Evolutionary conservation across 2,113 vertebrate genomes (phyloP), one percentile per base, ranked within the genome.

Genomic region (Gnathonemus echidnorhynchus): DNA sequence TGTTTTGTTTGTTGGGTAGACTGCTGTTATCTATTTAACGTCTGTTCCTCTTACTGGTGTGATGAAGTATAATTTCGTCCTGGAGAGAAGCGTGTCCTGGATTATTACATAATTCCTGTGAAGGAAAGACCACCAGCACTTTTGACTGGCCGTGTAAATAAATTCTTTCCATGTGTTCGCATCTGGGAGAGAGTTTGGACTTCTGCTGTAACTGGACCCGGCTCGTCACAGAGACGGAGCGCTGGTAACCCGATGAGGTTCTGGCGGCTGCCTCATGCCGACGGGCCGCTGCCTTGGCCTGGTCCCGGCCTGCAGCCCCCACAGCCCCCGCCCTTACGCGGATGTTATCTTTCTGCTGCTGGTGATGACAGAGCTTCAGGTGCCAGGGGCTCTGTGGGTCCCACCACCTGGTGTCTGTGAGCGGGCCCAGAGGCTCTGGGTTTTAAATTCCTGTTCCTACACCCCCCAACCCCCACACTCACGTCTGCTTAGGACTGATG

Each of bases 121-220:
- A 31, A 89, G 91, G 90, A 88, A 46, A 92, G 94, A 93, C 93
- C 94, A 95, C 94, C 93, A 92, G 93, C 89, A 92, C 90, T 89
- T 90, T 93, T 92, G 93, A 94, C 93, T 94, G 94, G 91, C 91
- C 93, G 90, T 93, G 89, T 92, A 93, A 94, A 94, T 94, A 94
- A 92, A 95, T 94, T 90, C 90, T 91, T 95, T 93, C 93, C 94
- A 94, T 93, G 92, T 94, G 94, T 93, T 93, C 92, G 89, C 93
- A 94, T 94, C 91, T 93, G 84, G 91, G 88, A 92, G 90, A 92
- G 27, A 88, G 39, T 53, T 49, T 77, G 66, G 62, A 88, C 58
- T 77, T 89, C 58, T 86, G 49, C 90, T 92, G 90, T 91, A 91
- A 94, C 42, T 91, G 90, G 91, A 93, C 86, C 77, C 88, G 91